Conservation (phyloP, 2,888 invertebrate genomes). For the Magallana nippona region DNA sequence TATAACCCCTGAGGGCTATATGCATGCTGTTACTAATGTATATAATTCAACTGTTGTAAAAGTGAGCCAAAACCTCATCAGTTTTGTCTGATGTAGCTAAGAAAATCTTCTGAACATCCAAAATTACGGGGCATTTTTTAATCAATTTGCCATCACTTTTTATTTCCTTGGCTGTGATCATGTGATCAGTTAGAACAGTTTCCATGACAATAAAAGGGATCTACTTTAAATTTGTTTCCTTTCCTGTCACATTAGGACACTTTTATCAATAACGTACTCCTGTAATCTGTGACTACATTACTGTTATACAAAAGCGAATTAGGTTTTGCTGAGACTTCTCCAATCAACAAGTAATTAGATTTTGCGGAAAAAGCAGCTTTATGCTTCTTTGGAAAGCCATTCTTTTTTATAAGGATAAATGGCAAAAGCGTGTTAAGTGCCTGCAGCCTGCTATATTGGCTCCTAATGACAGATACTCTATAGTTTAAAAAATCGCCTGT, state of each 20-base stretch:
- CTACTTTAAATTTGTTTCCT: slow-evolving; percentile 42
- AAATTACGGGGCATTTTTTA: slow-evolving; percentile 8
- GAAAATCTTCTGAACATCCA: not conserved
- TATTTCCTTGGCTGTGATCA: slow-evolving; percentile 15
- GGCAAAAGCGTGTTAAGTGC: slow-evolving; percentile 33
- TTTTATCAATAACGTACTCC: slow-evolving; percentile 36
- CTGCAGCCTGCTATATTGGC: slow-evolving; percentile 17
- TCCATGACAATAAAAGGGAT: slow-evolving; percentile 37
- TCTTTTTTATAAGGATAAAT: slow-evolving; percentile 31
- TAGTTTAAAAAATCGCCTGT: slow-evolving; percentile 22
- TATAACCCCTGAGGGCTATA: slow-evolving; percentile 8
- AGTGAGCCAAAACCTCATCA: not conserved
- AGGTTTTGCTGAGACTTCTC: slow-evolving; percentile 16
- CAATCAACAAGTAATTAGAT: slow-evolving; percentile 39
- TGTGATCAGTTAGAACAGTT: slow-evolving; percentile 42
- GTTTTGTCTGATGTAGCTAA: not conserved
- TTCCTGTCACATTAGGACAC: slow-evolving; percentile 37
- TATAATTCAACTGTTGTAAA: not conserved
- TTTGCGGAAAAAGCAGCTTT: slow-evolving; percentile 34
- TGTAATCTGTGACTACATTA: slow-evolving; percentile 10
- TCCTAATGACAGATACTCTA: slow-evolving; percentile 16
- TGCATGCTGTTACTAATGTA: not conserved
- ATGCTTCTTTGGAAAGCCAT: slow-evolving; percentile 28
- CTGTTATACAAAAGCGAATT: slow-evolving; percentile 33
- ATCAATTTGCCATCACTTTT: not conserved